Base-by-base conservation (phyloP, 2,113 vertebrate species). In the Heterotis niloticus region DNA sequence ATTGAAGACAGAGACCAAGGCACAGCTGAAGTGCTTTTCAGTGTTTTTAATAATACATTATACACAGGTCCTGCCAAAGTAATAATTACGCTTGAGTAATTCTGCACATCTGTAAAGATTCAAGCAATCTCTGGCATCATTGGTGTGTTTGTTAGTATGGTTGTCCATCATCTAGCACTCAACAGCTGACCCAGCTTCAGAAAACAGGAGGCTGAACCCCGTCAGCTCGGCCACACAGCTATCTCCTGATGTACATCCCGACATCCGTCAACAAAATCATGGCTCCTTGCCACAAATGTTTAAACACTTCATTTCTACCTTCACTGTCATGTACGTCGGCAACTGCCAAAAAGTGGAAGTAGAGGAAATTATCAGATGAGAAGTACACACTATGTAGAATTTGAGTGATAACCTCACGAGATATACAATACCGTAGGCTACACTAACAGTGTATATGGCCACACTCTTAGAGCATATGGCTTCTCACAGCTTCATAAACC, bases 101-200 rank as follows among this genome's bases (percentile, higher is more conserved):
- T 81, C 77, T 81, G 80, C 80, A 81, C 80, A 81, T 81, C 80
- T 77, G 80, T 71, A 81, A 81, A 56, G 67, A 56, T 78, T 77
- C 44, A 28, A 65, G 75, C 80, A 64, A 73, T 81, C 62, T 66
- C 12, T 24, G 80, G 56, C 34, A 77, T 77, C 56, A 70, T 44
- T 56, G 60, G 56, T 51, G 72, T n/a, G 20, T 81, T 71, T 66
- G 57, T 52, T 74, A 52, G 75, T 14, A 28, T 65, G 14, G 17
- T 18, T 34, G 57, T 60, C 5, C 59, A 13, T 64, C 67, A 28
- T 18, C 66, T 72, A 62, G 18, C 29, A 14, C 24, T 52, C 24
- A 12, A n/a, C 72, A 75, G 70, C 66, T 77, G 68, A 77, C 75
- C 80, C 20, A 28, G 1, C 44, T 29, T 60, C 44, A 28, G 14